These are phyloP conservation scores for Mactra quadrangularis DNA, from an alignment of 1,140 invertebrate species.

Conservation along the genomic window DNA sequence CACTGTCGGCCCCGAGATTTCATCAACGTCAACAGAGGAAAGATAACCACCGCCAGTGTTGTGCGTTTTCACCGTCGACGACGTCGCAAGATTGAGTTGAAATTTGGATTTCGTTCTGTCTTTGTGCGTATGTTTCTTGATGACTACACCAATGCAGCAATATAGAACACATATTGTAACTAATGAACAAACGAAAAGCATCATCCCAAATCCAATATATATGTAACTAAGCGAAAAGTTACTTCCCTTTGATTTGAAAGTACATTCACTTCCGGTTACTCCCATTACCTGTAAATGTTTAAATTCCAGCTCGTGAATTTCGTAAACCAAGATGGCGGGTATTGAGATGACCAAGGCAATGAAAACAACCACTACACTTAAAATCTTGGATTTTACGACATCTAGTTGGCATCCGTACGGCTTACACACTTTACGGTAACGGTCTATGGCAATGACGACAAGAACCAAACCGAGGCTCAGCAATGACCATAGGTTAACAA, in stretches of 20 bases:
- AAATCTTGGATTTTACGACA: neutral
- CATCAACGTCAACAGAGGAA: neutral
- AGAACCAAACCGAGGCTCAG: slow-evolving; percentile 5
- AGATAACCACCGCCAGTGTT: too few relatives aligned
- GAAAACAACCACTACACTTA: neutral
- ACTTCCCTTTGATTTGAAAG: neutral
- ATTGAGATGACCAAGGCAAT: neutral
- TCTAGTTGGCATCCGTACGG: slow-evolving; percentile 30
- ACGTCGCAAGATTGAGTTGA: neutral
- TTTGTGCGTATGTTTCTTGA: slow-evolving; percentile 18
- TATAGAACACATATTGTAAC: slow-evolving; percentile 26
- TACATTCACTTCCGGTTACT: slow-evolving; percentile 21
- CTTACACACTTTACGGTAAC: slow-evolving; percentile 42
- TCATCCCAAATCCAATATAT: slow-evolving; percentile 1
- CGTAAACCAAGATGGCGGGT: neutral
- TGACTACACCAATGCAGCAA: slow-evolving; percentile 9
- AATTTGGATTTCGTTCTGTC: neutral
- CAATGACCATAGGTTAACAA: slow-evolving; percentile 15
- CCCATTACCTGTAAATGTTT: neutral
- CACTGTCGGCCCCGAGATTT: slow-evolving; percentile 2
- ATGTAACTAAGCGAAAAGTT: neutral
- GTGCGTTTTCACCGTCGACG: neutral
- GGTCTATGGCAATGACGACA: slow-evolving; percentile 6
- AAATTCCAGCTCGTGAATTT: neutral
- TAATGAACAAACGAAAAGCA: neutral